Conservation (phyloP, 2,113 vertebrate species). For the Brienomyrus longianalis region DNA sequence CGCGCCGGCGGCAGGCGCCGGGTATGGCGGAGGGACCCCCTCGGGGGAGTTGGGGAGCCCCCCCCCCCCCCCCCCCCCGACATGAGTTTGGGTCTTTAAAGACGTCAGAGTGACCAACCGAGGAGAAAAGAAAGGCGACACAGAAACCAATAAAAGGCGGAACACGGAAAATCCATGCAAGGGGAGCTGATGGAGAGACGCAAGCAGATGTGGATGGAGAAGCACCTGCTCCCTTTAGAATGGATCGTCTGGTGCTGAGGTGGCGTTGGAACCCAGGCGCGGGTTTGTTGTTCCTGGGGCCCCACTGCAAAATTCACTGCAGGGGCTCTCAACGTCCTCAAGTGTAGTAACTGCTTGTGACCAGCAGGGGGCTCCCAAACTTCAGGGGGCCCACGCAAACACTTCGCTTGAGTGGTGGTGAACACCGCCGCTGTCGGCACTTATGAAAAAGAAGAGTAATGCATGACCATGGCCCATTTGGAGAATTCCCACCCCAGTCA, state of each 20-base stretch:
- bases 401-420: neutral
- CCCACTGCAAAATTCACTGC: neutral
- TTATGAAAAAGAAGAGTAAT: slow-evolving; percentile 18
- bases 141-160: slow-evolving; percentile 13
- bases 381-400: neutral
- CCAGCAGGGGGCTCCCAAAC: neutral
- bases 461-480: slow-evolving; percentile 31
- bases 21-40: no score
- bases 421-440: neutral
- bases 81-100: neutral
- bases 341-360: neutral
- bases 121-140: neutral
- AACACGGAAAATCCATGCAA: slow-evolving; percentile 30
- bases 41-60: no score
- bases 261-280: neutral
- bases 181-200: slow-evolving; percentile 15
- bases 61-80: neutral
- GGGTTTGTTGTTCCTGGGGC: neutral
- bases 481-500: slow-evolving; percentile 11
- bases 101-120: neutral
- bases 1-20: no score
- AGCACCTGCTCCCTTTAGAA: slow-evolving; percentile 10
- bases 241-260: slow-evolving; percentile 23
- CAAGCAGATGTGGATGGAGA: neutral
- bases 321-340: neutral